Evolutionary conservation across 2,888 invertebrate genomes (phyloP).

Genomic region (Fabriciana adippe): DNA sequence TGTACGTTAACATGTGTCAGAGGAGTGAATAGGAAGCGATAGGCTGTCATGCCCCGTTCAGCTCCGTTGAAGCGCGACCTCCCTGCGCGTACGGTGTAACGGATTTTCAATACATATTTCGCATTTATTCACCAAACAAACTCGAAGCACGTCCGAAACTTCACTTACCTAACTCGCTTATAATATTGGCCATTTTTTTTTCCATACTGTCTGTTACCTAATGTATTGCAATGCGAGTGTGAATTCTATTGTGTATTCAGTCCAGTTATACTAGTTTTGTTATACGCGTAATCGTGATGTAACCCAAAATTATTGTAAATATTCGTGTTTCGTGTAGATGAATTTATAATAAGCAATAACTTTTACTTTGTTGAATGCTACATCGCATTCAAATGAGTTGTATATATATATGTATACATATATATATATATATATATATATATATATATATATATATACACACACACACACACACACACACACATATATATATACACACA

Average conservation of each 20-base stretch:
- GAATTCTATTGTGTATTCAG: slow-evolving; percentile 51
- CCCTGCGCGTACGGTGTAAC: slow-evolving; percentile 66
- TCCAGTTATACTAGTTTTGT: slow-evolving; percentile 27
- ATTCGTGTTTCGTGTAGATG: slow-evolving; percentile 25
- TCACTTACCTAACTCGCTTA: slow-evolving; percentile 8
- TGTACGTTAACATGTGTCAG: slow-evolving; percentile 39
- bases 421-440: too few relatives aligned
- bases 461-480: too few relatives aligned
- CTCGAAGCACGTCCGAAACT: slow-evolving; percentile 11
- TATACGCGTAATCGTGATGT: slow-evolving; percentile 32
- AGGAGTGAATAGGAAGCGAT: slow-evolving; percentile 50
- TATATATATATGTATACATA: too few relatives aligned
- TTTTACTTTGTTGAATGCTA: slow-evolving; percentile 23
- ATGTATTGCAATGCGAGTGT: slow-evolving; percentile 62
- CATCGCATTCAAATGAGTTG: slow-evolving; percentile 14
- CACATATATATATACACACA: too few relatives aligned
- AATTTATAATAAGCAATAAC: slow-evolving; percentile 27
- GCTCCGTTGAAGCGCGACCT: slow-evolving; percentile 77
- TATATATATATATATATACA: too few relatives aligned
- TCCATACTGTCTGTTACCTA: slow-evolving; percentile 32
- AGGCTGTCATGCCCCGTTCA: slow-evolving; percentile 66
- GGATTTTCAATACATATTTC: slow-evolving; percentile 65
- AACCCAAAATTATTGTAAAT: slow-evolving; percentile 39
- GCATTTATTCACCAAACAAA: slow-evolving; percentile 43
- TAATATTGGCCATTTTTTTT: slow-evolving; percentile 25